A percentile compares a stretch with the other conserved stretches of the same genome.
These are phyloP conservation scores for Eulemur coronatus DNA, from an alignment of 2,797 vertebrate species.

Conservation along the genomic window DNA sequence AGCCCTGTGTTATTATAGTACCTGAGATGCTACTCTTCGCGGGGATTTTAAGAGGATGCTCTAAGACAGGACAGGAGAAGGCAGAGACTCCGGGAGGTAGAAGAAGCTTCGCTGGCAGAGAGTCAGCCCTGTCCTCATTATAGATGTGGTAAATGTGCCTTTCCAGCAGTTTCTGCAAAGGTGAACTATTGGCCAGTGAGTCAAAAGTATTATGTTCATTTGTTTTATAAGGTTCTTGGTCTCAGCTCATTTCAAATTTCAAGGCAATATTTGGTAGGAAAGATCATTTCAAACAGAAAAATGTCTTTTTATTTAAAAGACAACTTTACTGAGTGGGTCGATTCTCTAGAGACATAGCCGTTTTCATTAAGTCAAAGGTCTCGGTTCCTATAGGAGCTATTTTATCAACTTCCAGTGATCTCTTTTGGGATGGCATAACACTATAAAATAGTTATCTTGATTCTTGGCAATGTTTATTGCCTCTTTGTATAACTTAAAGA, in stretches of 20 bases:
- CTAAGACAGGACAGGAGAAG: background rate
- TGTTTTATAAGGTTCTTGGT: background rate
- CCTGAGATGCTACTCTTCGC: background rate
- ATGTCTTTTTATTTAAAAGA: slow-evolving; percentile 34
- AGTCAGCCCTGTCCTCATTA: background rate
- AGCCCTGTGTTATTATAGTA: background rate
- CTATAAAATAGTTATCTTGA: slow-evolving; percentile 59
- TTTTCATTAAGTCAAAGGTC: slow-evolving; percentile 51
- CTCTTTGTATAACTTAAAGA: slow-evolving; percentile 56
- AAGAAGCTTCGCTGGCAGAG: background rate
- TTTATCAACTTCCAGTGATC: slow-evolving; percentile 51
- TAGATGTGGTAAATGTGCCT: background rate
- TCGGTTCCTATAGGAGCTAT: slow-evolving; percentile 37
- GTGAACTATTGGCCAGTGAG: background rate
- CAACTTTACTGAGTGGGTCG: background rate
- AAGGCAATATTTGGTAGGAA: background rate
- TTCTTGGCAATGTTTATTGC: slow-evolving; percentile 63
- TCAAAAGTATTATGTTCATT: background rate
- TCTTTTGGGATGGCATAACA: background rate
- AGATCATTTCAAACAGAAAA: background rate
- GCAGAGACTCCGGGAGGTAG: background rate
- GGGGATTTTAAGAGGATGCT: background rate
- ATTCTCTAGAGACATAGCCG: background rate
- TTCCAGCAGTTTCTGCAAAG: slow-evolving; percentile 10
- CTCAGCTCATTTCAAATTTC: slow-evolving; percentile 20